Conservation (phyloP, 2,888 invertebrate species). For the Pocota personata region DNA sequence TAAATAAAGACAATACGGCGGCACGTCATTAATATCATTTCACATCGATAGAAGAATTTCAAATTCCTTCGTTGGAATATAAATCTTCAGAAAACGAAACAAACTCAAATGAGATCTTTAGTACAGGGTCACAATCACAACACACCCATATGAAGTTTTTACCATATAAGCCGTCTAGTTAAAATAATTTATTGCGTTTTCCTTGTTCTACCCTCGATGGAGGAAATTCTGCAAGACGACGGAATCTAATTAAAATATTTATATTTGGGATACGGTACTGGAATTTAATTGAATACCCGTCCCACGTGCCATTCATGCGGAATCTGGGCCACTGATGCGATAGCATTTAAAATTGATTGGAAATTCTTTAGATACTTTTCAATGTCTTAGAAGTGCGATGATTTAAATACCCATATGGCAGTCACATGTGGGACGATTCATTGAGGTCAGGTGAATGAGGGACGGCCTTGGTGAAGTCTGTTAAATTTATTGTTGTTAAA, state of each 20-base stretch:
- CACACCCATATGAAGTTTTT: constrained; percentile 53
- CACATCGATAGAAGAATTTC: constrained; percentile 45
- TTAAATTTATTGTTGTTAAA: not conserved
- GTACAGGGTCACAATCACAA: constrained; percentile 47
- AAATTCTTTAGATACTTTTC: constrained; percentile 59
- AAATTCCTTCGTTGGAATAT: constrained; percentile 37
- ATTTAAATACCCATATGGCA: constrained; percentile 35
- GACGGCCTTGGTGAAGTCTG: not conserved
- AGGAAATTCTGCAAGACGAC: constrained; percentile 58
- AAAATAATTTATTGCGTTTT: constrained; percentile 57
- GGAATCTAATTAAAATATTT: constrained; percentile 71
- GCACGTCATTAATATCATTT: constrained; percentile 40
- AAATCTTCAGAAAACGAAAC: constrained; percentile 45
- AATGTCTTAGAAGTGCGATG: constrained; percentile 34
- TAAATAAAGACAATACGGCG: constrained; percentile 3
- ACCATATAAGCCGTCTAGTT: constrained; percentile 41
- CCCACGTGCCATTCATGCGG: constrained; percentile 58
- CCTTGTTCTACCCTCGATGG: constrained; percentile 28
- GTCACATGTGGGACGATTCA: constrained; percentile 38
- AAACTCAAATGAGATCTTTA: constrained; percentile 32
- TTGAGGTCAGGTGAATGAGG: constrained; percentile 47
- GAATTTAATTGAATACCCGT: constrained; percentile 64
- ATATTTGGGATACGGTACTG: constrained; percentile 48
- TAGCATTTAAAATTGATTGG: constrained; percentile 57
- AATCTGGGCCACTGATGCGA: constrained; percentile 56